Evolutionary conservation across 2,888 invertebrate genomes (phyloP).

Genomic region (Mythimna impura): DNA sequence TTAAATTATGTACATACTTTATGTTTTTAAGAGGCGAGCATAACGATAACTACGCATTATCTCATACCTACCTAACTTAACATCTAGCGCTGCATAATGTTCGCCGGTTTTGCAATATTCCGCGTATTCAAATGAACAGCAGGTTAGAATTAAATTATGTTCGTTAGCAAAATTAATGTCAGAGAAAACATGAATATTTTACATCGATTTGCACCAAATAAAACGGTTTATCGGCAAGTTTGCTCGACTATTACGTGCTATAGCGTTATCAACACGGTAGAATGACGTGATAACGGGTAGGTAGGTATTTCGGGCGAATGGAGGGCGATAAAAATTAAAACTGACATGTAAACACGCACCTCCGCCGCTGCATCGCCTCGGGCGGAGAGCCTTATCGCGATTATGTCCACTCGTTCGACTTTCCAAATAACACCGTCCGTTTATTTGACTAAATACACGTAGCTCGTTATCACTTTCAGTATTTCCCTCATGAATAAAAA

Average conservation of each 20-base stretch:
- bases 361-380: constrained; percentile 73
- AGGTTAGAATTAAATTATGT: constrained; percentile 42
- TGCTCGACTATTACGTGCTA: constrained; percentile 78
- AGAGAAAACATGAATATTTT: constrained; percentile 53
- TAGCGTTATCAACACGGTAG: constrained; percentile 79
- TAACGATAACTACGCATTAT: constrained; percentile 20
- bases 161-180: constrained; percentile 47
- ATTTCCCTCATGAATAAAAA: constrained; percentile 20
- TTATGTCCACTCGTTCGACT: constrained; percentile 68
- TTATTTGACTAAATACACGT: constrained; percentile 49
- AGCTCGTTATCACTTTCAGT: constrained; percentile 29
- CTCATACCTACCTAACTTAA: constrained; percentile 1
- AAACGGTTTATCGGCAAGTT: constrained; percentile 74
- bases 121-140: constrained; percentile 20
- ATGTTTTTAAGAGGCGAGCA: constrained; percentile 20
- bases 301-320: constrained; percentile 80
- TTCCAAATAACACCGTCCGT: constrained; percentile 56
- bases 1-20: constrained; percentile 13
- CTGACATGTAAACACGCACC: constrained; percentile 79
- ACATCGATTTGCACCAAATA: constrained; percentile 66
- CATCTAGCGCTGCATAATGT: constrained; percentile 5
- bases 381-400: constrained; percentile 72
- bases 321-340: constrained; percentile 83
- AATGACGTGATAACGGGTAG: constrained; percentile 83
- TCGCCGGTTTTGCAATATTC: constrained; percentile 18